A percentile compares a stretch with the other conserved stretches of the same genome.
phyloP scores from a whole-genome alignment of 2,888 invertebrate genomes.

The Synergus gifuensis region DNA sequence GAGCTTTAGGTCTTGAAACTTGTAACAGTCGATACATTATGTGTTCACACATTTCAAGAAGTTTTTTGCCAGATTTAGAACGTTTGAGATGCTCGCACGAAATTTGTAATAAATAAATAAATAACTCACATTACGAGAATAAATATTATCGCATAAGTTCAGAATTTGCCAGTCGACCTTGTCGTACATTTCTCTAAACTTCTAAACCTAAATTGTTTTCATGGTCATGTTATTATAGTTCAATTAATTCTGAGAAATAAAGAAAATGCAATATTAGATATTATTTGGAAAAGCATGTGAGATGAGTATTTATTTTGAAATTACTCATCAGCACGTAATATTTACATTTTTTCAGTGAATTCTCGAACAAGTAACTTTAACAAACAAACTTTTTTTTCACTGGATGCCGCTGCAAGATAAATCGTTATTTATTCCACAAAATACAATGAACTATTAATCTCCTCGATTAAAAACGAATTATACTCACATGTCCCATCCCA shows the following conservation, averaged over 20 bases:
- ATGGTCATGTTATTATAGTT: background rate
- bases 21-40: constrained; percentile 23
- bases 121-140: background rate
- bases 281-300: background rate
- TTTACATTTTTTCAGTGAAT: background rate
- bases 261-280: background rate
- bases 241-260: background rate
- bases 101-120: constrained; percentile 27
- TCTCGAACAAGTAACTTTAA: constrained; percentile 4
- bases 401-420: background rate
- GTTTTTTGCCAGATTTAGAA: constrained; percentile 6
- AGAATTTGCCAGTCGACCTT: constrained; percentile 6
- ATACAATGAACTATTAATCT: constrained; percentile 10
- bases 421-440: constrained; percentile 11
- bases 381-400: background rate
- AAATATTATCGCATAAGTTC: background rate
- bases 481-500: background rate
- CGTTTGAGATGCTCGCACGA: background rate
- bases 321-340: constrained; percentile 10
- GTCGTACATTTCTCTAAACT: background rate
- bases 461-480: background rate
- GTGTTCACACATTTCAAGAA: constrained; percentile 8
- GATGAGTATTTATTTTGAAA: background rate
- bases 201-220: background rate
- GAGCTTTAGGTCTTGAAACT: background rate